Evolutionary conservation across 1,140 invertebrate species (phyloP).

Genomic region (Elymnias hypermnestra): DNA sequence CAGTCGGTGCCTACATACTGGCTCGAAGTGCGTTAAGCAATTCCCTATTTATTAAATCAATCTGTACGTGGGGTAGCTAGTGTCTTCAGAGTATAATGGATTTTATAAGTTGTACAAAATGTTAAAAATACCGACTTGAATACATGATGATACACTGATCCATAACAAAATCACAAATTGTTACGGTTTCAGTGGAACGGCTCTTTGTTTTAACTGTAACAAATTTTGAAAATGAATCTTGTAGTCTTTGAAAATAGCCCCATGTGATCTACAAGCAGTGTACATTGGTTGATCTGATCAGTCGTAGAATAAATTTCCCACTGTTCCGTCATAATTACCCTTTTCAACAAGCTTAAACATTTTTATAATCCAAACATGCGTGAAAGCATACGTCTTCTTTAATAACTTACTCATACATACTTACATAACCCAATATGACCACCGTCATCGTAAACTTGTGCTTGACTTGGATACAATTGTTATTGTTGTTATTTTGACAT

Average conservation of each 20-base stretch:
- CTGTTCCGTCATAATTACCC: conserved; percentile 22
- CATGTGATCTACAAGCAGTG: conserved; percentile 35
- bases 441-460: conserved; percentile 25
- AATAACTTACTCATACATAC: conserved; percentile 21
- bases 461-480: background rate
- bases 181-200: conserved; percentile 25
- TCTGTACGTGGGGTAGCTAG: conserved; percentile 30
- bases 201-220: conserved; percentile 17
- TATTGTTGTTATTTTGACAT: no score
- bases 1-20: conserved; percentile 14
- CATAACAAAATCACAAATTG: conserved; percentile 24
- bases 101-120: conserved; percentile 23
- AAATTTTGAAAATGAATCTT: conserved; percentile 15
- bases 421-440: conserved; percentile 24
- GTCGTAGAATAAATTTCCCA: conserved; percentile 28
- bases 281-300: conserved; percentile 25
- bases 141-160: conserved; percentile 37
- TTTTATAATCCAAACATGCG: conserved; percentile 29
- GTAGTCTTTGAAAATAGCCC: conserved; percentile 28
- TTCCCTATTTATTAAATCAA: conserved; percentile 13
- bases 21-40: conserved; percentile 14
- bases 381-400: conserved; percentile 28
- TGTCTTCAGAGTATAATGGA: conserved; percentile 31
- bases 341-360: conserved; percentile 27
- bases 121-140: conserved; percentile 33